Base-by-base conservation (phyloP, 2,888 invertebrate genomes). In the Archips crataeganus region DNA sequence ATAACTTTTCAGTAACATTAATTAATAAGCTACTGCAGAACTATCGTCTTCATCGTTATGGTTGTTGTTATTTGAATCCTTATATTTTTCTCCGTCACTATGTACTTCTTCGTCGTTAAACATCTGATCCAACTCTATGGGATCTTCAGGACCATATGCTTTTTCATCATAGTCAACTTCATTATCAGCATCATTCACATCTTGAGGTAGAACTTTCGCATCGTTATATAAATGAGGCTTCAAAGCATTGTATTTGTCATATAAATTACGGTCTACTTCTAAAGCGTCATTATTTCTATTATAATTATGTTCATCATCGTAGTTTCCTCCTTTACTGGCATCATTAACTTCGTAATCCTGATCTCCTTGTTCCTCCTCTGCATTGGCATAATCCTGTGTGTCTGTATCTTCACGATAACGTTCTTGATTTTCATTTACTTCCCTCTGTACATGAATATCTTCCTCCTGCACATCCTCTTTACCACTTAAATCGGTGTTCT, bases 11-110 rank as follows among this genome's bases (percentile, higher is more conserved):
- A 1, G 23, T 59, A 23, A 59, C 11, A 13, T 42, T 64, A 2
- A 49, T 78, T 79, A 91, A 79, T 88, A 92, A 15, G 87, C 90
- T 69, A 91, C 85, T 51, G 92, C 87, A 51, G 84, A 84, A 45
- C 79, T 84, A 68, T 89, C 90, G 69, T 90, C 87, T 2, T 78
- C 75, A 73, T 92, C 89, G 64, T 85, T 80, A 75, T 84, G 81
- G 77, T 89, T 85, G 76, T 90, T 88, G 74, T 89, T 90, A 79
- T 90, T 90, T 1, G 81, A 79, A 76, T 90, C 90, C 75, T 80
- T 88, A 75, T 83, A 84, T 70, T 83, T 85, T 23, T 79, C 77
- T 45, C 71, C 71, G 47, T 82, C 79, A 71, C 80, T 83, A 23
- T 83, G 83, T 32, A 81, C 75, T 74, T 88, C 88, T 70, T 89